A percentile compares a stretch with the other conserved stretches of the same genome.
Evolutionary conservation across 2,113 vertebrate species (phyloP).

Genomic region (Plecotus auritus): DNA sequence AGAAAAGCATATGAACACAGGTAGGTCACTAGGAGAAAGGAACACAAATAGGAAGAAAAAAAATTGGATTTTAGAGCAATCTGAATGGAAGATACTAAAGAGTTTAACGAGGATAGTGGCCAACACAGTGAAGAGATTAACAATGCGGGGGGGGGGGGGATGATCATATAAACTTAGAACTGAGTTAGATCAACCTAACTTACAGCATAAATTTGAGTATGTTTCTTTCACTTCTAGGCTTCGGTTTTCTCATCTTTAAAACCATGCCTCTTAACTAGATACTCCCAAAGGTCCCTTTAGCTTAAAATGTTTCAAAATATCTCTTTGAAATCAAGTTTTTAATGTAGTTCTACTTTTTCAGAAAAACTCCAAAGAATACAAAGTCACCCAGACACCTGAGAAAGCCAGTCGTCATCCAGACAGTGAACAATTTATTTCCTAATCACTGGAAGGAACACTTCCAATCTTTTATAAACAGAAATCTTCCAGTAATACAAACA

Average conservation of each 20-base stretch:
- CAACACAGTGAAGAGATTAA: neutral
- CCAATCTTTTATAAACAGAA: constrained; percentile 63
- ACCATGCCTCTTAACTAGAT: neutral
- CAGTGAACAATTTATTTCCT: constrained; percentile 44
- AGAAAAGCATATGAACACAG: neutral
- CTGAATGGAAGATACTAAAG: neutral
- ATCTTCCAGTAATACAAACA: constrained; percentile 53
- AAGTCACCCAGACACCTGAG: constrained; percentile 34
- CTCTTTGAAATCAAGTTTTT: constrained; percentile 29
- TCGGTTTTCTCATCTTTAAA: constrained; percentile 46
- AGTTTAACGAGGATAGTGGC: neutral
- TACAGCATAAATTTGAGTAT: neutral
- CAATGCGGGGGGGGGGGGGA: neutral
- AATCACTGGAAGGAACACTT: neutral
- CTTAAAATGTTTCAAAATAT: constrained; percentile 7
- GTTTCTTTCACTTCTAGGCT: neutral
- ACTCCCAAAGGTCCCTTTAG: neutral
- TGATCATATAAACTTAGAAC: neutral
- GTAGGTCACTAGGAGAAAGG: neutral
- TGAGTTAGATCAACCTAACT: neutral
- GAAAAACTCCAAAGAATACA: constrained; percentile 3
- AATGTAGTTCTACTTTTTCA: neutral
- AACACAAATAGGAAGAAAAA: neutral
- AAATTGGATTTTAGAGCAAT: neutral
- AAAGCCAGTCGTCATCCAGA: constrained; percentile 50